A percentile compares a stretch with the other conserved stretches of the same genome.
Evolutionary conservation across 2,797 vertebrate species (phyloP).

Genomic region (Urophycis tenuis): DNA sequence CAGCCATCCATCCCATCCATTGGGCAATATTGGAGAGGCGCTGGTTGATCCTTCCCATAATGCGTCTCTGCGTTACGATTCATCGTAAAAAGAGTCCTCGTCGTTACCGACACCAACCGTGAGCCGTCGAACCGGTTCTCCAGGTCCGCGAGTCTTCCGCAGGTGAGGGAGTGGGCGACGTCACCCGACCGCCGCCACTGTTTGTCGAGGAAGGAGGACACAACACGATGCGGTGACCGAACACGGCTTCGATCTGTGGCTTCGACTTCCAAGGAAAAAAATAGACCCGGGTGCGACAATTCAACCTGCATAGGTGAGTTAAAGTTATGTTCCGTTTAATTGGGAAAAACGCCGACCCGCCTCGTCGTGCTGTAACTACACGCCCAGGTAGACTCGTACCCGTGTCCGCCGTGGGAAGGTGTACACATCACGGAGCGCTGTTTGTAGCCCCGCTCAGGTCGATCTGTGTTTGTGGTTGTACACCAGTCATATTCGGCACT

Average conservation of each 20-base stretch:
- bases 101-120: neutral
- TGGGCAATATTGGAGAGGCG: neutral
- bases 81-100: neutral
- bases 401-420: neutral
- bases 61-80: neutral
- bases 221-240: neutral
- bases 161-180: neutral
- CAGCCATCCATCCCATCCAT: neutral
- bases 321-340: neutral
- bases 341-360: neutral
- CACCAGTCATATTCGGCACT: neutral
- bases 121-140: neutral
- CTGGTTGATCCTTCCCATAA: neutral
- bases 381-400: neutral
- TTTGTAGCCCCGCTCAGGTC: neutral
- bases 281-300: neutral
- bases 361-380: too few relatives aligned
- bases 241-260: neutral
- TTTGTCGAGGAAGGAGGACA: neutral
- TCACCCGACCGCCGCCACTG: neutral
- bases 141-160: neutral
- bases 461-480: neutral
- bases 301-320: neutral
- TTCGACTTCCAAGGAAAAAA: neutral
- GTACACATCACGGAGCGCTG: neutral